Conservation (phyloP, 1,140 invertebrate genomes). For the Sycophaga agraensis region DNA sequence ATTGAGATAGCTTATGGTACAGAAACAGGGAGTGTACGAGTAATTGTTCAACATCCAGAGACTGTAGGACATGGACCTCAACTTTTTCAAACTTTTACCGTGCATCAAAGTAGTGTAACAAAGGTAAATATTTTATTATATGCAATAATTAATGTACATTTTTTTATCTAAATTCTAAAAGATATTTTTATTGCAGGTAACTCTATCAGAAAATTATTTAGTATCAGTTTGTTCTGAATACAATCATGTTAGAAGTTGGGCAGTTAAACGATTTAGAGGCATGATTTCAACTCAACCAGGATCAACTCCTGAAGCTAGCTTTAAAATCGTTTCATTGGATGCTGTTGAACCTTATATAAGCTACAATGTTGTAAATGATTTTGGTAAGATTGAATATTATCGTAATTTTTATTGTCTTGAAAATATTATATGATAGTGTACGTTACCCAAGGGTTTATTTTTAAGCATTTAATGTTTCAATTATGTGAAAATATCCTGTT, state of each 20-base stretch:
- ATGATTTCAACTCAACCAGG: conserved; percentile 98
- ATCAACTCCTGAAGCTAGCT: conserved; percentile 92
- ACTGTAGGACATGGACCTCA: conserved; percentile 97
- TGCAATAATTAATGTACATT: neutral
- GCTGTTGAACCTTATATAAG: conserved; percentile 76
- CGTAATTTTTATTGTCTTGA: no score
- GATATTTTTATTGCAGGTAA: conserved; percentile 66
- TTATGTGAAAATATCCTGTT: no score
- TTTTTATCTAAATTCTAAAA: neutral
- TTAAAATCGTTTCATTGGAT: conserved; percentile 92
- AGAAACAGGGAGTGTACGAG: conserved; percentile 88
- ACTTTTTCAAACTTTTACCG: conserved; percentile 96
- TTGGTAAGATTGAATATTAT: conserved; percentile 52
- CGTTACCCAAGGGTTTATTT: no score
- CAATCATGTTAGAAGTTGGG: conserved; percentile 97
- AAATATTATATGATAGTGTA: no score
- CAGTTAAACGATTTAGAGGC: conserved; percentile 89
- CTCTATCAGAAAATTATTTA: conserved; percentile 93
- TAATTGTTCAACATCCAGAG: conserved; percentile 98
- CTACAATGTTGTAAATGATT: conserved; percentile 78
- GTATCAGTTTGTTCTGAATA: conserved; percentile 97
- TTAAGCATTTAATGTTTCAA: no score
- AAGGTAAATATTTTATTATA: conserved; percentile 64
- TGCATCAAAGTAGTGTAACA: conserved; percentile 93
- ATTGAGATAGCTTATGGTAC: conserved; percentile 99